Percentiles rank a stretch among this genome's conserved stretches.
Evolutionary conservation across 1,140 invertebrate genomes (phyloP).

Genomic region (Lanistes nyassanus): DNA sequence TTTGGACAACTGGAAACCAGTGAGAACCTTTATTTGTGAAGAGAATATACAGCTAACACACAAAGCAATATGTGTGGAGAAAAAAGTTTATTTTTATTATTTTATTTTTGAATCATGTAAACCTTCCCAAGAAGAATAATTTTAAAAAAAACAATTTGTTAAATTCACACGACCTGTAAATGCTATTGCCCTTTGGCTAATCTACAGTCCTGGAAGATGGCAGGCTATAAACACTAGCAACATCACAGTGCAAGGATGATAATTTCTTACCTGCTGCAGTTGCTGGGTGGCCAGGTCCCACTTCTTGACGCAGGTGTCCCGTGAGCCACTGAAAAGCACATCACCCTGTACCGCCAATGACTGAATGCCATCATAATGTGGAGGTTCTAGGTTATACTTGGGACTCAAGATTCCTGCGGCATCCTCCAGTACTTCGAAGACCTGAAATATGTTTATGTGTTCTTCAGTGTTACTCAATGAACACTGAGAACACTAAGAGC

Average conservation of each 20-base stretch:
- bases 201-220: too few relatives aligned
- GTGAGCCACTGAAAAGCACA: constrained; percentile 83
- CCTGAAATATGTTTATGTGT: constrained; percentile 58
- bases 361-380: constrained; percentile 92
- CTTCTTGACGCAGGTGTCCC: constrained; percentile 89
- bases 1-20: not conserved
- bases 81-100: too few relatives aligned
- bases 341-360: constrained; percentile 76
- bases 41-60: too few relatives aligned
- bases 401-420: constrained; percentile 72
- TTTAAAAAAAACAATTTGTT: too few relatives aligned
- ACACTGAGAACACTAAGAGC: too few relatives aligned
- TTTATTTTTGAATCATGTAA: too few relatives aligned
- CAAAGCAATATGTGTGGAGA: too few relatives aligned
- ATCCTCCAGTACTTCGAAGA: constrained; percentile 74
- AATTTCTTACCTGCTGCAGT: constrained; percentile 72
- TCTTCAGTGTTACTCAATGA: too few relatives aligned
- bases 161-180: too few relatives aligned
- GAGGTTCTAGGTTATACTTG: constrained; percentile 81
- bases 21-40: too few relatives aligned
- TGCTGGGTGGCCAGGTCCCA: constrained; percentile 81
- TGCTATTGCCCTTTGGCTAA: too few relatives aligned
- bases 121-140: too few relatives aligned
- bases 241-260: not conserved
- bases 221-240: not conserved